Percentiles rank a stretch among this genome's conserved stretches.
phyloP scores from a whole-genome alignment of 2,797 vertebrate genomes.

The Prionace glauca region DNA sequence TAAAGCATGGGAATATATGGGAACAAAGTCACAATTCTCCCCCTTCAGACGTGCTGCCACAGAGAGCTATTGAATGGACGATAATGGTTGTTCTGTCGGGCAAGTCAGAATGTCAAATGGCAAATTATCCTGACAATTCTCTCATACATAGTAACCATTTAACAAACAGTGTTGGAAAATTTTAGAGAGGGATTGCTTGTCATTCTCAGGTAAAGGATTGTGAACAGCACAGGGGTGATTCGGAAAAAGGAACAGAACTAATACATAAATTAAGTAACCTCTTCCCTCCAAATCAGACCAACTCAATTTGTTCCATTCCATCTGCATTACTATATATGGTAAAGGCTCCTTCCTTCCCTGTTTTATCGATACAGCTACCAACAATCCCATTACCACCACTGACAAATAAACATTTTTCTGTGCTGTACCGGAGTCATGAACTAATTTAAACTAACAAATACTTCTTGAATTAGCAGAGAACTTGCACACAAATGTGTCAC shows the following conservation, averaged over 20 bases:
- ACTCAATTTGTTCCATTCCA: not conserved
- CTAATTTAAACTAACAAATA: not conserved
- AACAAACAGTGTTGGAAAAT: not conserved
- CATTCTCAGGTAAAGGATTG: not conserved
- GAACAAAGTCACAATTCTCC: not conserved
- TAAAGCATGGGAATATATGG: not conserved
- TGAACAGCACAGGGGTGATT: not conserved
- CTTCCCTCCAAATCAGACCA: not conserved
- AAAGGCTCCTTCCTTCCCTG: not conserved
- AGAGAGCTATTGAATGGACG: not conserved
- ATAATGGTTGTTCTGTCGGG: not conserved
- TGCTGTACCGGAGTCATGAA: not conserved
- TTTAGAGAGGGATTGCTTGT: not conserved
- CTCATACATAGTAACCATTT: not conserved
- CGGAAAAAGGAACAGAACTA: not conserved
- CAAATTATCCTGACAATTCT: not conserved
- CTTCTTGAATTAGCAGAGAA: not conserved
- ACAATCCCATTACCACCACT: not conserved
- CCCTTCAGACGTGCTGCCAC: not conserved
- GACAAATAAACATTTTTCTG: not conserved
- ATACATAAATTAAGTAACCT: not conserved
- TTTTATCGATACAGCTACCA: not conserved
- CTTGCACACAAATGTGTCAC: not conserved
- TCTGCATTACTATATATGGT: not conserved
- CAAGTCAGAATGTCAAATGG: not conserved